These are phyloP conservation scores for Furnarius figulus DNA, from an alignment of 2,113 vertebrate species.

Conservation along the genomic window DNA sequence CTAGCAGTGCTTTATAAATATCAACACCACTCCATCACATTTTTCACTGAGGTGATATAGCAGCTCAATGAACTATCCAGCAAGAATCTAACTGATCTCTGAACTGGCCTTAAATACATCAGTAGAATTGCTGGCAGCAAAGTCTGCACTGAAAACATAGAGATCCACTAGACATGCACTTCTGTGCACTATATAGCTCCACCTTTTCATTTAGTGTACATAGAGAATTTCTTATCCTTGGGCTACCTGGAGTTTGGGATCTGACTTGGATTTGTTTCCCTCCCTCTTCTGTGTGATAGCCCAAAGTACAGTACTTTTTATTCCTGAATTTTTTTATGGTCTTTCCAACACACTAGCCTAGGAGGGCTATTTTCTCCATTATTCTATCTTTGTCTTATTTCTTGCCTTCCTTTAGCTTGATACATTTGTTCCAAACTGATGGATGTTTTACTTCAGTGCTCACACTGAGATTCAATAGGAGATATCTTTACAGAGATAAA, in stretches of 20 bases:
- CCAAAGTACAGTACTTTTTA: background rate
- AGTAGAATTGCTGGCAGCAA: background rate
- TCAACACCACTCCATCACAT: background rate
- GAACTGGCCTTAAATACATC: background rate
- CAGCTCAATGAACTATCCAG: background rate
- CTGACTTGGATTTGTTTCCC: background rate
- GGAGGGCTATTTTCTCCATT: background rate
- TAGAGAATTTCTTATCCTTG: background rate
- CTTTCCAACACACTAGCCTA: background rate
- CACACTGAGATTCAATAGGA: background rate
- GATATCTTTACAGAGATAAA: background rate
- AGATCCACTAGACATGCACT: background rate
- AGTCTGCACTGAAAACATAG: background rate
- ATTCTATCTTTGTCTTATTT: slow-evolving; percentile 24
- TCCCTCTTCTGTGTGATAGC: background rate
- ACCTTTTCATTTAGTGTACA: background rate
- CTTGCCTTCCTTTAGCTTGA: background rate
- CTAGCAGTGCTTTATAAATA: background rate
- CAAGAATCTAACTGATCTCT: background rate
- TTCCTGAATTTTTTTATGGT: background rate
- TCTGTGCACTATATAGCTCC: background rate
- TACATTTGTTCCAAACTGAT: background rate
- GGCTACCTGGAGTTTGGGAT: background rate
- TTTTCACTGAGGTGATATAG: background rate
- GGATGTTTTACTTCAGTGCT: background rate